These are phyloP conservation scores for Apogon hyalosoma DNA, from an alignment of 2,797 vertebrate genomes.

Conservation along the genomic window DNA sequence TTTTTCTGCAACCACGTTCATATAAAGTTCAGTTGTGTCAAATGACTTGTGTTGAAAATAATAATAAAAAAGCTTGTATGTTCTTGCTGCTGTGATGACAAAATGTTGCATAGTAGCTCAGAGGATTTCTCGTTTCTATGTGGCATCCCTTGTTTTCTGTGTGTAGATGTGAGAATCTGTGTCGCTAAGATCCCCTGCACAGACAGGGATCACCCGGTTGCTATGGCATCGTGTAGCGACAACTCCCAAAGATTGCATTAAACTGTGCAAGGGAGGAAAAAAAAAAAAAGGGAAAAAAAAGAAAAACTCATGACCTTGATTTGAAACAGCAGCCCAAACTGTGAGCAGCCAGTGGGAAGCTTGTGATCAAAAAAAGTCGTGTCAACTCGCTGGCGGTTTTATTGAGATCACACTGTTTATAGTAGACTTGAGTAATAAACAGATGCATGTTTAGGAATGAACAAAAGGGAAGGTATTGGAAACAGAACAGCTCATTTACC, in stretches of 20 bases:
- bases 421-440: not conserved
- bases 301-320: constrained; percentile 40
- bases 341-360: constrained; percentile 15
- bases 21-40: not conserved
- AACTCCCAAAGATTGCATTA: constrained; percentile 47
- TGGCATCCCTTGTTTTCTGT: constrained; percentile 5
- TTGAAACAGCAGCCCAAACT: constrained; percentile 37
- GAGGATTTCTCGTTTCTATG: constrained; percentile 33
- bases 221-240: constrained; percentile 57
- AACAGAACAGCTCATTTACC: constrained; percentile 43
- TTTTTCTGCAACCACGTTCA: not conserved
- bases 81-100: constrained; percentile 17
- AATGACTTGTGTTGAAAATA: not conserved
- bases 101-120: constrained; percentile 3
- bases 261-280: constrained; percentile 12
- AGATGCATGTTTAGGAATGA: not conserved
- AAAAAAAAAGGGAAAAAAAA: too few relatives aligned
- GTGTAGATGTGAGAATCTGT: constrained; percentile 29
- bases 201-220: constrained; percentile 54
- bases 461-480: constrained; percentile 4
- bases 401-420: constrained; percentile 1
- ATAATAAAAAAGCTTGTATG: not conserved
- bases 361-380: constrained; percentile 1
- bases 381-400: not conserved
- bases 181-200: constrained; percentile 25